These are phyloP conservation scores for Diorhabda elongata DNA, from an alignment of 1,140 invertebrate species.

Conservation along the genomic window DNA sequence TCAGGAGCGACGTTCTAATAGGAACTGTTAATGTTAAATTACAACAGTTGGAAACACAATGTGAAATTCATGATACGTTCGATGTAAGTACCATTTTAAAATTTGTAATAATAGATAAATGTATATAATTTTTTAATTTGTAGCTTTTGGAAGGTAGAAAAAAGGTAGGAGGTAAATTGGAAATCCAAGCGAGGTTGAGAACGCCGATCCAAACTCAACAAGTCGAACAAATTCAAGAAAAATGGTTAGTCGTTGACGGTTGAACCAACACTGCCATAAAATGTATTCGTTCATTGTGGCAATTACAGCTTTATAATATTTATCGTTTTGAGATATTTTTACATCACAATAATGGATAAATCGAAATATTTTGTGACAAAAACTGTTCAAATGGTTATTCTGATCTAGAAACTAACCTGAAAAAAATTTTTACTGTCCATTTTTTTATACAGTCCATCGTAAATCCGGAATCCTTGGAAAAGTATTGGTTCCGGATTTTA, in stretches of 20 bases:
- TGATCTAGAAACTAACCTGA: too few species aligned
- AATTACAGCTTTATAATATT: too few species aligned
- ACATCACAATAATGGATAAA: too few species aligned
- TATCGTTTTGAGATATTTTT: too few species aligned
- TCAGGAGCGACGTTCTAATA: slow-evolving; percentile 79
- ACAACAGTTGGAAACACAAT: slow-evolving; percentile 78
- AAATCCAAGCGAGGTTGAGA: slow-evolving; percentile 85
- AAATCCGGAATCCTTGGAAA: too few species aligned
- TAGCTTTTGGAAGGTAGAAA: slow-evolving; percentile 85
- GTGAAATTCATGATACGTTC: slow-evolving; percentile 84
- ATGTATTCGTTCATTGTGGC: too few species aligned
- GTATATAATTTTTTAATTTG: slow-evolving; percentile 11
- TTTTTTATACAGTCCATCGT: too few species aligned
- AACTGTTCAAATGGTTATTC: too few species aligned
- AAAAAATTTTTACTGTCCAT: too few species aligned
- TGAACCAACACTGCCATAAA: slow-evolving; percentile 17
- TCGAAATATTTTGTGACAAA: too few species aligned
- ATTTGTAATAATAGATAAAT: slow-evolving; percentile 1
- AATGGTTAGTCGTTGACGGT: slow-evolving; percentile 81
- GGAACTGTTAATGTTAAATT: slow-evolving; percentile 83
- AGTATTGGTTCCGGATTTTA: too few species aligned
- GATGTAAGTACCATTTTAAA: slow-evolving; percentile 64
- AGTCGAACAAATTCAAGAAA: slow-evolving; percentile 84
- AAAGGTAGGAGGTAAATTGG: slow-evolving; percentile 82
- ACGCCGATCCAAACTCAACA: slow-evolving; percentile 88